Evolutionary conservation across 2,797 vertebrate genomes (phyloP).

Genomic region (Xiphophorus birchmanni): DNA sequence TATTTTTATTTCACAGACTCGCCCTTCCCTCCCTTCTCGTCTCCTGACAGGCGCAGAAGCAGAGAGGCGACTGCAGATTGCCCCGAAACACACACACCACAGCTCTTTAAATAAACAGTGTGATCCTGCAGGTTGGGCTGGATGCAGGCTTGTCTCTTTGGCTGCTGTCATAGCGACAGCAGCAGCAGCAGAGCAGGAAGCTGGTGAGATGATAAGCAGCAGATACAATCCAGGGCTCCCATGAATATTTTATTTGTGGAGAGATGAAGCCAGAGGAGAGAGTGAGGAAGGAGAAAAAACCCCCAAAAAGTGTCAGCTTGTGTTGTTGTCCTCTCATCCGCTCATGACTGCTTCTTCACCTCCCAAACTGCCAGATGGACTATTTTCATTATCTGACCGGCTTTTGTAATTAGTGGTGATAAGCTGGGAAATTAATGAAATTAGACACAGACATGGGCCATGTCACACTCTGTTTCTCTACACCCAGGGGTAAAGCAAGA

Average conservation of each 20-base stretch:
- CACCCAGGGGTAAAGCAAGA: neutral
- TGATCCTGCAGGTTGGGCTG: neutral
- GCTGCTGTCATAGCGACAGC: constrained; percentile 8
- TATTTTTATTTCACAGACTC: neutral
- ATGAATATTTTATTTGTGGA: constrained; percentile 71
- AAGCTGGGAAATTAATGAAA: constrained; percentile 32
- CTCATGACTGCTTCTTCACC: constrained; percentile 8
- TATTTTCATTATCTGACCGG: constrained; percentile 48
- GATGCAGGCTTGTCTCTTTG: constrained; percentile 1
- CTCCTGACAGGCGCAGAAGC: neutral
- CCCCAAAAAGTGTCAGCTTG: neutral
- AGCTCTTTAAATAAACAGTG: constrained; percentile 2
- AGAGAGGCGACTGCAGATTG: neutral
- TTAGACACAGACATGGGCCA: neutral
- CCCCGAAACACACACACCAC: constrained; percentile 2
- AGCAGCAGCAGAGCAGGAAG: constrained; percentile 26
- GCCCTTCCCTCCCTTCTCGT: neutral
- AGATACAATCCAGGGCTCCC: constrained; percentile 56
- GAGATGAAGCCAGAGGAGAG: constrained; percentile 40
- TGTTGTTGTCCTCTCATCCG: constrained; percentile 18
- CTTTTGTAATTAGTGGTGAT: constrained; percentile 51
- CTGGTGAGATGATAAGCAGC: constrained; percentile 41
- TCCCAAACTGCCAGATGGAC: constrained; percentile 29
- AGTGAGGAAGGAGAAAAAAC: constrained; percentile 5
- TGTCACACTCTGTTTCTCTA: neutral